Percentiles rank a stretch among this genome's conserved stretches.
Conservation (phyloP, 2,797 vertebrate species). For the Crax fasciolata region DNA sequence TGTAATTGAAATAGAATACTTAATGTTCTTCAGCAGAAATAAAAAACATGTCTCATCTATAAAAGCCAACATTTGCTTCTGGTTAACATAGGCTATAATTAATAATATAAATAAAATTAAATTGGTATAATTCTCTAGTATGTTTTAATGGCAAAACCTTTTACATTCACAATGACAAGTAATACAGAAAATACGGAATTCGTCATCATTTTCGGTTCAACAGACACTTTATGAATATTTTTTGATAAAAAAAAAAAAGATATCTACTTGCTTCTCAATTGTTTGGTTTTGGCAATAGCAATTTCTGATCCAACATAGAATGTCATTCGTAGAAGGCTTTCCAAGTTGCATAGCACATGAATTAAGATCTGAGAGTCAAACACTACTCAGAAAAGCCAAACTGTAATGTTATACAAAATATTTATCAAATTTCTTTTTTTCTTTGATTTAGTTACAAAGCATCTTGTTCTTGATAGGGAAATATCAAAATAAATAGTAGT, state of each 20-base stretch:
- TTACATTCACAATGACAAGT: not conserved
- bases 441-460: not conserved
- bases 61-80: not conserved
- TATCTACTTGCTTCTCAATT: not conserved
- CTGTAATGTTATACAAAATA: not conserved
- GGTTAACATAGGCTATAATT: not conserved
- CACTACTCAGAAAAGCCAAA: not conserved
- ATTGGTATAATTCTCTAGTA: not conserved
- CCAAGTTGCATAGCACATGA: not conserved
- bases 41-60: slow-evolving; percentile 64
- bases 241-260: not conserved
- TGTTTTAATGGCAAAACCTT: not conserved
- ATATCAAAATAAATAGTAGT: not conserved
- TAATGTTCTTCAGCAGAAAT: slow-evolving; percentile 77
- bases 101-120: not conserved
- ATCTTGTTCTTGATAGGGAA: not conserved
- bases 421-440: not conserved
- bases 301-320: not conserved
- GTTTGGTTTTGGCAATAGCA: not conserved
- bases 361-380: not conserved
- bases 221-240: not conserved
- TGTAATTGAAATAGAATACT: slow-evolving; percentile 74
- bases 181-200: slow-evolving; percentile 21
- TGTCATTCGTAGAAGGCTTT: not conserved
- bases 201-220: not conserved